phyloP scores from a whole-genome alignment of 2,888 invertebrate genomes.

The Caenorhabditis becei region DNA sequence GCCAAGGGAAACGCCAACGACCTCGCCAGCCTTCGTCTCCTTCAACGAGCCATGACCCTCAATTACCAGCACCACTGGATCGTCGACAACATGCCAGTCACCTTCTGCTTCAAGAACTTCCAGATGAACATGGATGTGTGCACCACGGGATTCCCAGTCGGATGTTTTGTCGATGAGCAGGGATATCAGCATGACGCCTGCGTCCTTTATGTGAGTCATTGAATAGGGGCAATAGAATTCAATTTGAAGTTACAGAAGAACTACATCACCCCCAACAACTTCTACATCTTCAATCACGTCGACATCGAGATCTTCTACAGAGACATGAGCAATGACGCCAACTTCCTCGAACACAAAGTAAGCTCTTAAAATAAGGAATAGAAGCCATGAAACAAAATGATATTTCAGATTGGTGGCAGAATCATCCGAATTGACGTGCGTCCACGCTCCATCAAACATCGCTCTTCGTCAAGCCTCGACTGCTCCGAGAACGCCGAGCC shows the following conservation, averaged over 20 bases:
- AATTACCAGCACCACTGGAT: slow-evolving; percentile 98
- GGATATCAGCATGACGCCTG: slow-evolving; percentile 84
- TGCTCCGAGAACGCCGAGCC: slow-evolving; percentile 84
- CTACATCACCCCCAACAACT: slow-evolving; percentile 85
- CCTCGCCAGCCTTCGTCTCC: slow-evolving; percentile 87
- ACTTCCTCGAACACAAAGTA: slow-evolving; percentile 85
- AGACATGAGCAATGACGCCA: slow-evolving; percentile 90
- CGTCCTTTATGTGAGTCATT: slow-evolving; percentile 82
- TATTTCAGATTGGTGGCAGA: slow-evolving; percentile 87
- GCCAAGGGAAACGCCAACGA: slow-evolving; percentile 84
- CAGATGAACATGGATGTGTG: slow-evolving; percentile 84
- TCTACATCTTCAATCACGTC: slow-evolving; percentile 97
- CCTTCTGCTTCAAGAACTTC: slow-evolving; percentile 90
- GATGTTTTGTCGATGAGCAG: slow-evolving; percentile 89
- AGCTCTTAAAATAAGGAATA: slow-evolving; percentile 73
- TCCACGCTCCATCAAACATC: slow-evolving; percentile 83
- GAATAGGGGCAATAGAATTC: not conserved
- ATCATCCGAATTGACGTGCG: slow-evolving; percentile 86
- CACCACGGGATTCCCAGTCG: slow-evolving; percentile 97
- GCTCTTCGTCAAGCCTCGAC: slow-evolving; percentile 70
- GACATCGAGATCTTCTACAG: slow-evolving; percentile 93
- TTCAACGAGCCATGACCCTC: slow-evolving; percentile 93
- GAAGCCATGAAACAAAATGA: slow-evolving; percentile 82
- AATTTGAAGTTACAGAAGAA: slow-evolving; percentile 67
- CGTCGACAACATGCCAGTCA: slow-evolving; percentile 97